Evolutionary conservation across 1,140 invertebrate species (phyloP).

Genomic region (Aphis craccivora): DNA sequence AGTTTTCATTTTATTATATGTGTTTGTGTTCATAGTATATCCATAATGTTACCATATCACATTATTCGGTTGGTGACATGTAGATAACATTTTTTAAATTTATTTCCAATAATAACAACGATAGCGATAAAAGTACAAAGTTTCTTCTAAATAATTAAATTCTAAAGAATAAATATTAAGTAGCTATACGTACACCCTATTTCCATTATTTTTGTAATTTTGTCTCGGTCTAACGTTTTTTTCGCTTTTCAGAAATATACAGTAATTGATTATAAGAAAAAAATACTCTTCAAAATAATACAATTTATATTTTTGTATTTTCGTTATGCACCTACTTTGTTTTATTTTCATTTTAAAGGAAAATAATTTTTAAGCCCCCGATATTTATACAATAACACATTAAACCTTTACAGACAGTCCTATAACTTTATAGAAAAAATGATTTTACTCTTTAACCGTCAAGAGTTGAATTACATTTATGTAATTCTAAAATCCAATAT

Average conservation of each 20-base stretch:
- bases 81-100: not conserved
- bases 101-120: not conserved
- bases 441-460: too few relatives aligned
- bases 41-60: not conserved
- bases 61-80: not conserved
- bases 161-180: not conserved
- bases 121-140: not conserved
- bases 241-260: not conserved
- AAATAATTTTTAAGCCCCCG: not conserved
- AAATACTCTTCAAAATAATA: not conserved
- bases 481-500: too few relatives aligned
- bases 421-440: not conserved
- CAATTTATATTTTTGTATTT: not conserved
- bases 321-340: not conserved
- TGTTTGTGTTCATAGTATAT: not conserved
- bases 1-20: conserved; percentile 6
- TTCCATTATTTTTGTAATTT: not conserved
- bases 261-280: not conserved
- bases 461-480: too few relatives aligned
- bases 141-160: not conserved
- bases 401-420: not conserved
- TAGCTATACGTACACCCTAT: not conserved
- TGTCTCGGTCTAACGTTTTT: not conserved
- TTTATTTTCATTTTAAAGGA: not conserved
- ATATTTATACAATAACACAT: not conserved